Evolutionary conservation across 2,888 invertebrate genomes (phyloP), one percentile per base, ranked within the genome.

Genomic region (Abscondita cerata): DNA sequence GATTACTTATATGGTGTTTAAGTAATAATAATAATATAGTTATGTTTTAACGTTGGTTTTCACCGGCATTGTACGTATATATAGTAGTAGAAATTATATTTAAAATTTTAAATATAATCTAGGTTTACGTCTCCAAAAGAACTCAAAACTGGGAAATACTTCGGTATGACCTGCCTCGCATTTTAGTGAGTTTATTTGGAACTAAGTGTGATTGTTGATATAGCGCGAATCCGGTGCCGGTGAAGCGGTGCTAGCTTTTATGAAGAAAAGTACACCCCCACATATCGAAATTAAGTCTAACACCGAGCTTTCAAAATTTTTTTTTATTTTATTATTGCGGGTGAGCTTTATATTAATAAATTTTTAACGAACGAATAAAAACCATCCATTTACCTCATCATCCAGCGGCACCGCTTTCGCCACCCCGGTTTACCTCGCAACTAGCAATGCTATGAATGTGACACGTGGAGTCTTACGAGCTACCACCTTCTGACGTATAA

Each of bases 141-240:
- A 81, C 81, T 81, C 81, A 81, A 80, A 78, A 80, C 76, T 81
- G 81, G 81, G 81, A 77, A 81, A 78, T 80, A 80, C 81, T 77
- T 79, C 79, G 79, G 81, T 79, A 80, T 80, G 76, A 80, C 87
- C 87, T 87, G 85, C 87, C 87, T 87, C 87, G 87, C 87, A 87
- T 83, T 85, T 84, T 87, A 87, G 87, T 87, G 87, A 87, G 87
- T 87, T 87, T 86, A 86, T 87, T 87, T 87, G 87, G 87, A 87
- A 87, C 86, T 87, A 87, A 86, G 87, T 87, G 87, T 87, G 87
- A 87, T 87, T 87, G 86, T 87, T 87, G 86, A 81, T 73, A 75
- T 76, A 77, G 78, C 73, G 76, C 72, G 72, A 70, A 52, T 52
- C 64, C 60, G 65, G 65, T 40, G 64, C 58, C 57, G 64, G 63